Percentiles rank a stretch among this genome's conserved stretches.
Conservation (phyloP, 2,113 vertebrate species). For the Sceloporus tristichus region DNA sequence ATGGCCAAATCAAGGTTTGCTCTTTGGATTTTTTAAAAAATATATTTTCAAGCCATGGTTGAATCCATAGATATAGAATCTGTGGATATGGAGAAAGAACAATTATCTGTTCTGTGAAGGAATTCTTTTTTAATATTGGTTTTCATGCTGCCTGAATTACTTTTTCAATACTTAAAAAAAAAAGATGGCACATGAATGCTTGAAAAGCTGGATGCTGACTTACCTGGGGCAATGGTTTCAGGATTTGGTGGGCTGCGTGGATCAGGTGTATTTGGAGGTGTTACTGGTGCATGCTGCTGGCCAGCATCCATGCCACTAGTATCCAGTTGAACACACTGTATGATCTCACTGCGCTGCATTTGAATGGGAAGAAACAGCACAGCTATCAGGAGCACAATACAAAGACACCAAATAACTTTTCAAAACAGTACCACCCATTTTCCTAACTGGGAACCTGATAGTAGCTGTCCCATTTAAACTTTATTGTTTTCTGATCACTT, state of each 20-base stretch:
- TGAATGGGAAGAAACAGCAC: slow-evolving; percentile 59
- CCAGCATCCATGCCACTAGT: slow-evolving; percentile 69
- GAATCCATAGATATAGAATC: too few species aligned
- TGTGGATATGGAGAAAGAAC: too few species aligned
- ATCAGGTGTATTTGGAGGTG: slow-evolving; percentile 81
- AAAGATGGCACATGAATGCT: neutral
- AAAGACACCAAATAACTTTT: neutral
- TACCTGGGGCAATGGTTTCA: slow-evolving; percentile 92
- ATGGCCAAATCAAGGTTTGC: too few species aligned
- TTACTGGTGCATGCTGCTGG: slow-evolving; percentile 75
- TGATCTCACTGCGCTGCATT: slow-evolving; percentile 72
- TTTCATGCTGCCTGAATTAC: neutral
- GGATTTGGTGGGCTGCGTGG: slow-evolving; percentile 82
- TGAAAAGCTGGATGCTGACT: slow-evolving; percentile 27
- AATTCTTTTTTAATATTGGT: neutral
- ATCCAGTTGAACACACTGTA: slow-evolving; percentile 70
- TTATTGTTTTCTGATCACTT: neutral
- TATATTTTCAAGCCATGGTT: too few species aligned
- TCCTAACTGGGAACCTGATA: slow-evolving; percentile 4
- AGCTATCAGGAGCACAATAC: slow-evolving; percentile 27
- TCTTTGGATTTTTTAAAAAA: too few species aligned
- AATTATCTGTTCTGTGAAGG: too few species aligned
- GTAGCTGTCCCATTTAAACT: neutral
- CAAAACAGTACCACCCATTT: slow-evolving; percentile 5
- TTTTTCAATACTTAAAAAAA: neutral